Percentiles rank a stretch among this genome's conserved stretches.
These are phyloP conservation scores for Poecilia gillii DNA, from an alignment of 2,797 vertebrate species.

Conservation along the genomic window DNA sequence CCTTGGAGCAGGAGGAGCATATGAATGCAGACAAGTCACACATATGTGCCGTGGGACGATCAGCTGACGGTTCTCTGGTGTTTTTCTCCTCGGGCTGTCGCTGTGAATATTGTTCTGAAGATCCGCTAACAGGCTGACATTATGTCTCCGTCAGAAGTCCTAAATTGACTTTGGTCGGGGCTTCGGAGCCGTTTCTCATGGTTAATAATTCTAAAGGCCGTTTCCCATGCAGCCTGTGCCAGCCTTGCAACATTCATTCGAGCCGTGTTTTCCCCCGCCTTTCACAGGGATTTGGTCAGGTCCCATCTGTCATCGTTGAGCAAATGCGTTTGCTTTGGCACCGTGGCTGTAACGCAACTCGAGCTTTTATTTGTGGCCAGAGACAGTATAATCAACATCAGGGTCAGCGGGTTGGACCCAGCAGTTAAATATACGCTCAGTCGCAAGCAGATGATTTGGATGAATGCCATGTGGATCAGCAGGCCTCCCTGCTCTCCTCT, in stretches of 20 bases:
- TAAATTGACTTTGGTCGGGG: neutral
- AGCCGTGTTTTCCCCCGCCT: constrained; percentile 24
- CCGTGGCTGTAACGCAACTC: constrained; percentile 36
- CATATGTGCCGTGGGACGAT: constrained; percentile 47
- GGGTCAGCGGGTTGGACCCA: constrained; percentile 19
- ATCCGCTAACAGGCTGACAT: constrained; percentile 15
- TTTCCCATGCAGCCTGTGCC: constrained; percentile 52
- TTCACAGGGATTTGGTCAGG: constrained; percentile 52
- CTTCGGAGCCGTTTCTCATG: constrained; percentile 10
- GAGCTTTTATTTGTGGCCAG: constrained; percentile 59
- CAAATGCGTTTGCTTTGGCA: constrained; percentile 58
- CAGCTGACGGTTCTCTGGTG: constrained; percentile 43
- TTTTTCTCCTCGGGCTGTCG: constrained; percentile 59
- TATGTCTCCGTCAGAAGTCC: constrained; percentile 7
- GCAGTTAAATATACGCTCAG: constrained; percentile 33
- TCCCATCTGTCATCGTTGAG: constrained; percentile 45
- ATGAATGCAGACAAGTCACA: constrained; percentile 45
- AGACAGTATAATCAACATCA: constrained; percentile 43
- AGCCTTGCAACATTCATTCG: constrained; percentile 45
- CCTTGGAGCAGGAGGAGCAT: constrained; percentile 12
- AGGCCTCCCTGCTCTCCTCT: constrained; percentile 23
- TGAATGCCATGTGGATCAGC: constrained; percentile 34
- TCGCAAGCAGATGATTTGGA: constrained; percentile 26
- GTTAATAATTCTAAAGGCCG: constrained; percentile 12
- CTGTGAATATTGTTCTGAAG: constrained; percentile 60